Base-by-base conservation (phyloP, 2,888 invertebrate genomes). In the Eupithecia exiguata region DNA sequence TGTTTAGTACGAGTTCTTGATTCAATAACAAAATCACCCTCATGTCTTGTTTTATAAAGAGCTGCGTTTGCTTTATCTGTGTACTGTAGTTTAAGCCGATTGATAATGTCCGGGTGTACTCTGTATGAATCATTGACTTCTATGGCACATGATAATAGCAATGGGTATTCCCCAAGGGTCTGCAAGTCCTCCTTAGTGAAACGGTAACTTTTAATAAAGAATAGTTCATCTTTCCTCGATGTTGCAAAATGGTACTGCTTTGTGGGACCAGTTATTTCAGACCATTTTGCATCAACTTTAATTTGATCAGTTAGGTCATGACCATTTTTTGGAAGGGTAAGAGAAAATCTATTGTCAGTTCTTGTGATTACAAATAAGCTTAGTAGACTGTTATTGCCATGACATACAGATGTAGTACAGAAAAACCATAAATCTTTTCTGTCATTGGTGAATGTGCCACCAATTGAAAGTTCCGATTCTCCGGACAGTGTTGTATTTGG, bases 341-440 rank as follows among this genome's bases (percentile, higher is more conserved):
- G 79, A 25, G 87, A 80, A 40, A 91, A 87, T 36, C 79, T 82
- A 5, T 89, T 89, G 14, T 83, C 75, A 72, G 82, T 87, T 74
- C 90, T 87, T 67, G 90, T 84, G 68, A 88, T 86, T 0, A 91
- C 89, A 86, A 92, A 93, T 70, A 94, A 77, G 77, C 89, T 93
- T 0, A 94, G 80, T 65, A 94, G 75, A 62, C 84, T 83, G 71
- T 86, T 90, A 53, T 83, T 74, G 12, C 87, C 88, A 9, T 89
- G 89, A 68, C 88, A 88, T 6, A 81, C 58, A 5, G 89, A 86
- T 4, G 89, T 88, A 53, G 87, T 85, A 36, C 79, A 89, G 71
- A 87, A 91, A 76, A 94, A 94, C 92, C 92, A 93, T 18, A 92
- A 80, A 5, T 93, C 92, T 14, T 92, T 81, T 6, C 84, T 82